Conservation (phyloP, 2,797 vertebrate species). For the Anisognathus igniventris region DNA sequence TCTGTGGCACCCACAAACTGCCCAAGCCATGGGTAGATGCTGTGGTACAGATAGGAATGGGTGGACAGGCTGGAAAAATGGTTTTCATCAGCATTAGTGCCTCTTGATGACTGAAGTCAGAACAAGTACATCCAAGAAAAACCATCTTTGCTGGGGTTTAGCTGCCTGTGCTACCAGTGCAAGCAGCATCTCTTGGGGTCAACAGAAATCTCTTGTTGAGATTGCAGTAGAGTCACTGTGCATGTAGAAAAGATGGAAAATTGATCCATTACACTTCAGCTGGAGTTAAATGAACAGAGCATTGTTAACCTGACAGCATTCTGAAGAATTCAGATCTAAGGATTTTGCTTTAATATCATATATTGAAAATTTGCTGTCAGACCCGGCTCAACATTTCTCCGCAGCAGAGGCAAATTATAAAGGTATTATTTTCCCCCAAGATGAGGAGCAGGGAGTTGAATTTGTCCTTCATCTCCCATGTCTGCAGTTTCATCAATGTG, state of each 20-base stretch:
- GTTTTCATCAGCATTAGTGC: neutral
- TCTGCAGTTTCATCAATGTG: neutral
- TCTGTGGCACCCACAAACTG: neutral
- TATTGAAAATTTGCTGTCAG: neutral
- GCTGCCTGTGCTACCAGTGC: neutral
- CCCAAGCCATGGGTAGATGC: neutral
- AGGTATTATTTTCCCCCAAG: neutral
- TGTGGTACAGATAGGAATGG: neutral
- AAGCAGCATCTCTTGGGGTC: neutral
- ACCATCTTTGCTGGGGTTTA: neutral
- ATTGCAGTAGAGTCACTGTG: neutral
- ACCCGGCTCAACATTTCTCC: neutral
- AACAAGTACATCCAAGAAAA: neutral
- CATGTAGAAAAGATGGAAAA: slow-evolving; percentile 36
- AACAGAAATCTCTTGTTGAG: neutral
- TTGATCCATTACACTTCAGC: neutral
- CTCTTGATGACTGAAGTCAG: neutral
- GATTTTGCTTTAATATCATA: neutral
- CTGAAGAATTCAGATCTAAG: neutral
- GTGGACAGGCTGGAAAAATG: neutral
- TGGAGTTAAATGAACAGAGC: neutral
- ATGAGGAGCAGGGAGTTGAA: neutral
- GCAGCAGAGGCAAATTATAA: neutral
- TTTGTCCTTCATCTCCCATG: neutral
- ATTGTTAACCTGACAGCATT: neutral